phyloP scores from a whole-genome alignment of 2,113 vertebrate species.

The Nycticorax nycticorax region DNA sequence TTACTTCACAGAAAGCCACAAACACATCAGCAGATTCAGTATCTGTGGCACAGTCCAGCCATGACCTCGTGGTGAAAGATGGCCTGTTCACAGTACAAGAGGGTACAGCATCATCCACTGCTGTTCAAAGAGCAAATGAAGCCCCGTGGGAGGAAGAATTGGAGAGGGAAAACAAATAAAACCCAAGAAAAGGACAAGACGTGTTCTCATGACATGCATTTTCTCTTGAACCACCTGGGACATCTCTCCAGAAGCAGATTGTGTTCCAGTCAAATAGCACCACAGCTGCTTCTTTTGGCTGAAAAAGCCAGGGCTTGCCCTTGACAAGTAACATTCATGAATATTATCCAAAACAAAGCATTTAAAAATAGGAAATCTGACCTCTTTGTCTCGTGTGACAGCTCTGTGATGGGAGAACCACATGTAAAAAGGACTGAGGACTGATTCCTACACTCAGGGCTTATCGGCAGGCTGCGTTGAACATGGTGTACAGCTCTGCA shows the following conservation, averaged over 20 bases:
- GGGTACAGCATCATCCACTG: not conserved
- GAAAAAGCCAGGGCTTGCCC: not conserved
- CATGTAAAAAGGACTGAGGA: not conserved
- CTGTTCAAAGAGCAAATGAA: not conserved
- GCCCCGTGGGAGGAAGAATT: not conserved
- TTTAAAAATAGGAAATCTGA: not conserved
- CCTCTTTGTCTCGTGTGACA: not conserved
- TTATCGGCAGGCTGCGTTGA: not conserved
- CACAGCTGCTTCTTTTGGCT: constrained; percentile 43
- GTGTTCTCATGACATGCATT: not conserved
- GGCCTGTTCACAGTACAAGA: not conserved
- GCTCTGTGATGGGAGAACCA: not conserved
- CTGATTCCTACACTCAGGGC: not conserved
- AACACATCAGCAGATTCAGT: not conserved
- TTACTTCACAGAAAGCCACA: fast-evolving
- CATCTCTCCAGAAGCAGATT: constrained; percentile 11
- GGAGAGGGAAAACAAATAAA: constrained; percentile 6
- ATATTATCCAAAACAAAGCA: constrained; percentile 21
- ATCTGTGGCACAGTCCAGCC: not conserved
- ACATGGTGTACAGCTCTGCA: not conserved
- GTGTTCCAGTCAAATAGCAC: constrained; percentile 20
- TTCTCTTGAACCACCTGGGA: constrained; percentile 27
- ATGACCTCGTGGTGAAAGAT: not conserved
- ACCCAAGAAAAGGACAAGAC: not conserved
- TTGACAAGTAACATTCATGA: not conserved